phyloP scores from a whole-genome alignment of 2,797 vertebrate species.

The Erethizon dorsatum region DNA sequence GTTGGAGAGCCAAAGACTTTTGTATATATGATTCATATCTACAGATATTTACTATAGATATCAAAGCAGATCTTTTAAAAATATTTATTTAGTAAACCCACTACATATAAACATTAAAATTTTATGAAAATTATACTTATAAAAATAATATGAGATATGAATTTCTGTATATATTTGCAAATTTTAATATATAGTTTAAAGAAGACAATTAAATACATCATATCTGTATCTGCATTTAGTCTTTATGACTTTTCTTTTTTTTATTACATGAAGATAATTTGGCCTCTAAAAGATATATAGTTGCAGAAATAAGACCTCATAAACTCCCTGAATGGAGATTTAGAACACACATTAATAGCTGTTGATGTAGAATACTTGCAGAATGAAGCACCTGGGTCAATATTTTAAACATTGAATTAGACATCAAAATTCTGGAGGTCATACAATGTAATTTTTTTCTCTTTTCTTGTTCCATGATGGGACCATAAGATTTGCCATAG shows the following conservation, averaged over 20 bases:
- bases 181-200: neutral
- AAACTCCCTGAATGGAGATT: neutral
- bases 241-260: neutral
- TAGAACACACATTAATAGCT: neutral
- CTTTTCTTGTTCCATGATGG: neutral
- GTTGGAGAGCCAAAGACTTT: neutral
- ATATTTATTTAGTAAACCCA: neutral
- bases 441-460: neutral
- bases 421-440: neutral
- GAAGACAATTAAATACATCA: neutral
- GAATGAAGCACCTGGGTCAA: neutral
- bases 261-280: neutral
- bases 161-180: neutral
- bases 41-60: neutral
- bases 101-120: neutral
- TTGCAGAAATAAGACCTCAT: neutral
- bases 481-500: neutral
- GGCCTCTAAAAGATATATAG: neutral
- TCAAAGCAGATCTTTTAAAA: neutral
- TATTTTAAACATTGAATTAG: neutral
- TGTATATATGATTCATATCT: neutral
- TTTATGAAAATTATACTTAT: slow-evolving; percentile 12
- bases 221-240: neutral
- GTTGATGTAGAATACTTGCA: neutral
- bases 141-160: neutral